Conservation (phyloP, 2,888 invertebrate species). For the Ernsta delagoae region DNA sequence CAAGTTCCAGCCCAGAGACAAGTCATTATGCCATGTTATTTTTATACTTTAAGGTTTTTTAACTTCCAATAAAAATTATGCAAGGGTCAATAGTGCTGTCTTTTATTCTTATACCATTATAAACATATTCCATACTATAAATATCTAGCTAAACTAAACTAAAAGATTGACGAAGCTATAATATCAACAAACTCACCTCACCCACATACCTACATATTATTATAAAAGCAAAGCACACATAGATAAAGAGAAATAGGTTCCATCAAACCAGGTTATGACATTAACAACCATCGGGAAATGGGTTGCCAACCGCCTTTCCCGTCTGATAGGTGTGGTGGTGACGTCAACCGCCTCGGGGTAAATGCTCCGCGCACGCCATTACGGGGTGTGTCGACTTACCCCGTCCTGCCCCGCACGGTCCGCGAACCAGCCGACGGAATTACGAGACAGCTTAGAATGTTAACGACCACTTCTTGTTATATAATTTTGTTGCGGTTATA, state of each 20-base stretch:
- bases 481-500: conserved; percentile 1
- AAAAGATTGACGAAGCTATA: no score
- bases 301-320: neutral
- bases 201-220: neutral
- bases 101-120: no score
- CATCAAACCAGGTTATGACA: conserved; percentile 9
- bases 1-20: no score
- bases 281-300: conserved; percentile 5
- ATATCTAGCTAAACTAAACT: no score
- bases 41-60: no score
- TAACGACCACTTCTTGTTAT: conserved; percentile 7
- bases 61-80: no score
- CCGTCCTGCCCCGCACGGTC: conserved; percentile 44
- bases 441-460: conserved; percentile 22
- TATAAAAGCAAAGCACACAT: neutral
- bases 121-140: no score
- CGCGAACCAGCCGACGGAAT: conserved; percentile 18
- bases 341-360: conserved; percentile 57
- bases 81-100: no score
- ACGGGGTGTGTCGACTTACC: conserved; percentile 64
- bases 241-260: neutral
- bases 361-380: conserved; percentile 56
- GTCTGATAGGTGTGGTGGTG: conserved; percentile 58
- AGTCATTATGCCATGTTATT: no score
- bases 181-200: no score